Evolutionary conservation across 2,888 invertebrate species (phyloP).

Genomic region (Globia sparganii): DNA sequence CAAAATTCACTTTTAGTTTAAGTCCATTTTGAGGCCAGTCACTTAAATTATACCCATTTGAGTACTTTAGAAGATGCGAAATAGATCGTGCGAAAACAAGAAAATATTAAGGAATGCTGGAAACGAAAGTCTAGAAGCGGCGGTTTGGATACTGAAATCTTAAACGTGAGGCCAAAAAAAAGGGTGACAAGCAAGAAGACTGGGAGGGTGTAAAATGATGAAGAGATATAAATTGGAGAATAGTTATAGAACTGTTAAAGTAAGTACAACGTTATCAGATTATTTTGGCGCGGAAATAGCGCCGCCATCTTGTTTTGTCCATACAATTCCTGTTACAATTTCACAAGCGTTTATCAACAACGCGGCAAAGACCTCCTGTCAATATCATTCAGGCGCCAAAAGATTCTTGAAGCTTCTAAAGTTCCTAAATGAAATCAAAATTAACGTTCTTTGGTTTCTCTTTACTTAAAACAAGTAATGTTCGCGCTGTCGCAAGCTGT

Average conservation of each 20-base stretch:
- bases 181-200: not conserved
- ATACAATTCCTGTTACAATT: not conserved
- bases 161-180: not conserved
- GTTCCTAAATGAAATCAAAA: conserved; percentile 8
- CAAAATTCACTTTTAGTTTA: not conserved
- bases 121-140: not conserved
- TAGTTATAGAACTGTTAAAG: not conserved
- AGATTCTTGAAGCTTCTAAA: not conserved
- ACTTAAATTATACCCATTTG: not conserved
- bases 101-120: not conserved
- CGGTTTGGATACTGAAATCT: not conserved
- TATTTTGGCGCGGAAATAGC: not conserved
- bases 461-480: conserved; percentile 3
- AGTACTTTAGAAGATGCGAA: not conserved
- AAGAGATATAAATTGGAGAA: not conserved
- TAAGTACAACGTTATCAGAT: not conserved
- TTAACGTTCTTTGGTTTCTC: conserved; percentile 18
- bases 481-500: conserved; percentile 14
- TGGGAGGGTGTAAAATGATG: not conserved
- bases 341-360: not conserved
- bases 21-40: not conserved
- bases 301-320: not conserved
- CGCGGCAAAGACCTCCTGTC: not conserved
- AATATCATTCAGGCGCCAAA: not conserved
- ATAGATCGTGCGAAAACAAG: not conserved